A percentile compares a stretch with the other conserved stretches of the same genome.
Conservation (phyloP, 2,113 vertebrate genomes). For the Lepus timidus region DNA sequence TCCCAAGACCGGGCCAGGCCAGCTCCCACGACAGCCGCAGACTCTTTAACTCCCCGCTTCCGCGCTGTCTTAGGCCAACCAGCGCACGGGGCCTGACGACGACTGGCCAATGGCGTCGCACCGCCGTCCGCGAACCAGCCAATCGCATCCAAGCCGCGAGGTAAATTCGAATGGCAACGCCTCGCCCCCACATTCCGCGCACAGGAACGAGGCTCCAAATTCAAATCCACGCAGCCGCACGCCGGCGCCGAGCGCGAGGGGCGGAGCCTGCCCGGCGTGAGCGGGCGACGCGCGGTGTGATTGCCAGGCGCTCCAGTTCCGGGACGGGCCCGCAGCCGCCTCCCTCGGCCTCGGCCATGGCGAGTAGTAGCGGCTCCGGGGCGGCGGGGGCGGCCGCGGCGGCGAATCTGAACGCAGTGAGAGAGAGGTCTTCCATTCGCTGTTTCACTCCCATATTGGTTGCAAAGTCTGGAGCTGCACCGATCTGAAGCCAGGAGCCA, state of each 20-base stretch:
- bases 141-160: conserved; percentile 83
- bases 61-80: conserved; percentile 66
- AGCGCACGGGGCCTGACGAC: fast-evolving
- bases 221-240: conserved; percentile 52
- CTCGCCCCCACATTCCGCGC: conserved; percentile 59
- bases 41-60: conserved; percentile 84
- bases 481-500: too few relatives aligned
- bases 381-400: conserved; percentile 89
- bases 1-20: not conserved
- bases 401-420: conserved; percentile 93
- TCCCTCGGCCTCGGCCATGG: conserved; percentile 64
- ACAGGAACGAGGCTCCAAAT: conserved; percentile 84
- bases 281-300: not conserved
- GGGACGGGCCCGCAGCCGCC: conserved; percentile 74
- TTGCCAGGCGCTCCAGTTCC: conserved; percentile 54
- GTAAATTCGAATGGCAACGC: conserved; percentile 84
- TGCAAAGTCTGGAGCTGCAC: too few relatives aligned
- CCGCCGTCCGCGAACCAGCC: conserved; percentile 79
- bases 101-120: conserved; percentile 86
- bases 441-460: too few relatives aligned
- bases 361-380: conserved; percentile 44
- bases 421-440: too few relatives aligned
- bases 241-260: conserved; percentile 61
- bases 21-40: not conserved
- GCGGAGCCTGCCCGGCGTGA: conserved; percentile 63